These are phyloP conservation scores for Nipponacmea schrenckii DNA, from an alignment of 2,888 invertebrate genomes.

Conservation along the genomic window DNA sequence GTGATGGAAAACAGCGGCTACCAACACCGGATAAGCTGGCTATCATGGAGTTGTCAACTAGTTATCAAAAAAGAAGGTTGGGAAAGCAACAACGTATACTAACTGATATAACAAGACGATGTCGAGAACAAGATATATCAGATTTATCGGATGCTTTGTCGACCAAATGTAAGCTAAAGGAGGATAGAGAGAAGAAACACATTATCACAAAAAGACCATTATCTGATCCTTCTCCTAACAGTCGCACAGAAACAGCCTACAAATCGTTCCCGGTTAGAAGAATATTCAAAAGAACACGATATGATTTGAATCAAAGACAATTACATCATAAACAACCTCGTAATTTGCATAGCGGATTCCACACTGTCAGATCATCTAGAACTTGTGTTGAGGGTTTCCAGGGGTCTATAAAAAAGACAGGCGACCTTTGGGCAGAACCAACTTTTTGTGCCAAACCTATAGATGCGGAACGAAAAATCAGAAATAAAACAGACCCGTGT, in stretches of 20 bases:
- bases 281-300: conserved; percentile 37
- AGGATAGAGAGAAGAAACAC: background rate
- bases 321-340: background rate
- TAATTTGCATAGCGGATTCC: too few relatives aligned
- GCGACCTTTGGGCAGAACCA: conserved; percentile 23
- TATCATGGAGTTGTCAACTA: conserved; percentile 52
- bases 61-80: conserved; percentile 51
- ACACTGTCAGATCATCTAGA: too few relatives aligned
- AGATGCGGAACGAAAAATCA: too few relatives aligned
- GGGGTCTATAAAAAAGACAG: background rate
- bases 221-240: background rate
- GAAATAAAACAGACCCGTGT: too few relatives aligned
- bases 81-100: conserved; percentile 58
- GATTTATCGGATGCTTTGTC: conserved; percentile 48
- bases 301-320: background rate
- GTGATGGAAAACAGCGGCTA: conserved; percentile 44
- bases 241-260: conserved; percentile 35
- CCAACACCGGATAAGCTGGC: conserved; percentile 57
- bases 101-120: conserved; percentile 54
- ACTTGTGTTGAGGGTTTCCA: too few relatives aligned
- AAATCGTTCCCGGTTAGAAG: conserved; percentile 48
- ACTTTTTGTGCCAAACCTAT: too few relatives aligned
- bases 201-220: background rate
- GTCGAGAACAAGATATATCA: conserved; percentile 56
- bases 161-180: conserved; percentile 39